Percentiles rank a stretch among this genome's conserved stretches.
Evolutionary conservation across 2,113 vertebrate species (phyloP).

Genomic region (Poeciliopsis retropinna): DNA sequence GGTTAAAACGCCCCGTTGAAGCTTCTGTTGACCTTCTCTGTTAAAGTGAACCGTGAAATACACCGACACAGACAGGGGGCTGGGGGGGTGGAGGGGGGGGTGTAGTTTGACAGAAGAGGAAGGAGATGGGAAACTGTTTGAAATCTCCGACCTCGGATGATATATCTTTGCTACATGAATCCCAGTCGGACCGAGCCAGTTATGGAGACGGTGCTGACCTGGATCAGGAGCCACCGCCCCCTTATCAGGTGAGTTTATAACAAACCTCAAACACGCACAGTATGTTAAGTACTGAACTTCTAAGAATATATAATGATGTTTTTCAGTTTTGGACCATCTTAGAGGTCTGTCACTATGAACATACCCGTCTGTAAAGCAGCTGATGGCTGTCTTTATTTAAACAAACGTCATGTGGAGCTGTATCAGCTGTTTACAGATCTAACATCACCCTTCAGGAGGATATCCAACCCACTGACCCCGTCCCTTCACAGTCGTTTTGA

Average conservation of each 20-base stretch:
- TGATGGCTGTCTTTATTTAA: neutral
- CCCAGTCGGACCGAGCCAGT: conserved; percentile 94
- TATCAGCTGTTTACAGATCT: conserved; percentile 43
- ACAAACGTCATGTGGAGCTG: neutral
- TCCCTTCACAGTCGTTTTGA: conserved; percentile 31
- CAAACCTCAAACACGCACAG: neutral
- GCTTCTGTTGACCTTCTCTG: conserved; percentile 5
- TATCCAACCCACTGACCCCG: conserved; percentile 37
- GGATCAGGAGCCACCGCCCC: conserved; percentile 95
- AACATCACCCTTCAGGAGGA: conserved; percentile 14
- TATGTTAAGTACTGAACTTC: neutral
- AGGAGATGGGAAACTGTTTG: conserved; percentile 95
- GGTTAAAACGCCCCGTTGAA: conserved; percentile 38
- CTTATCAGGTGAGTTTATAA: conserved; percentile 88
- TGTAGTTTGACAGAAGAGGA: conserved; percentile 50
- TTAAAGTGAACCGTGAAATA: conserved; percentile 19
- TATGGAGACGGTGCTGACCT: conserved; percentile 91
- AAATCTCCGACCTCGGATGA: conserved; percentile 97
- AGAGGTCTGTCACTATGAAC: neutral
- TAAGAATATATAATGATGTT: neutral
- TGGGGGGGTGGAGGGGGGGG: conserved; percentile 26
- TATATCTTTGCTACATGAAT: conserved; percentile 96
- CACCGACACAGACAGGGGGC: neutral
- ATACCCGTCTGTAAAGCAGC: neutral
- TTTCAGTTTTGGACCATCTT: neutral